Evolutionary conservation across 2,888 invertebrate genomes (phyloP).

Genomic region (Latrodectus hesperus): DNA sequence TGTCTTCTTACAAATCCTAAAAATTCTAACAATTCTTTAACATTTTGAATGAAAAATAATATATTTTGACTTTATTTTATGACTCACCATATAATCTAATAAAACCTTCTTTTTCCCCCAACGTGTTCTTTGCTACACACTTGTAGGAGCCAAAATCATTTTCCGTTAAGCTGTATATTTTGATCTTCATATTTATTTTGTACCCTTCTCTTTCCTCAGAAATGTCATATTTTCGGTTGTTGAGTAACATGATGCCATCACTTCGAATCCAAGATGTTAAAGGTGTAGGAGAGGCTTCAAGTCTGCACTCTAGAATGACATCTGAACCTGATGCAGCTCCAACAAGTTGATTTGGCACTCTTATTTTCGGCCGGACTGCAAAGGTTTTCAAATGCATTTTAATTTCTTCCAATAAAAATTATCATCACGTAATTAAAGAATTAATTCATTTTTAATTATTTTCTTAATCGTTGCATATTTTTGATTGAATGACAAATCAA

Average conservation of each 20-base stretch:
- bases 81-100: slow-evolving; percentile 66
- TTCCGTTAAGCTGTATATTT: slow-evolving; percentile 45
- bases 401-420: too few relatives aligned
- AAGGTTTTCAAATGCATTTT: not conserved
- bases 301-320: slow-evolving; percentile 70
- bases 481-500: too few relatives aligned
- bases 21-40: not conserved
- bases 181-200: slow-evolving; percentile 63
- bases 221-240: slow-evolving; percentile 69
- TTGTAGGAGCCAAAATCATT: slow-evolving; percentile 69
- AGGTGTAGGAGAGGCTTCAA: slow-evolving; percentile 71
- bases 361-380: slow-evolving; percentile 71
- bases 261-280: slow-evolving; percentile 71
- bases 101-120: slow-evolving; percentile 69
- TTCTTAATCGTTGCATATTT: too few relatives aligned
- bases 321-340: slow-evolving; percentile 70
- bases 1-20: not conserved
- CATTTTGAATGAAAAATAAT: not conserved
- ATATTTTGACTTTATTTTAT: too few relatives aligned
- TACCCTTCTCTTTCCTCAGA: slow-evolving; percentile 66
- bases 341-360: slow-evolving; percentile 71
- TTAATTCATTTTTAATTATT: too few relatives aligned
- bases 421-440: too few relatives aligned
- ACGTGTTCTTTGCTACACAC: slow-evolving; percentile 67
- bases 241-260: slow-evolving; percentile 69